These are phyloP conservation scores for Danaus plexippus DNA, from an alignment of 1,140 invertebrate species.

Conservation along the genomic window DNA sequence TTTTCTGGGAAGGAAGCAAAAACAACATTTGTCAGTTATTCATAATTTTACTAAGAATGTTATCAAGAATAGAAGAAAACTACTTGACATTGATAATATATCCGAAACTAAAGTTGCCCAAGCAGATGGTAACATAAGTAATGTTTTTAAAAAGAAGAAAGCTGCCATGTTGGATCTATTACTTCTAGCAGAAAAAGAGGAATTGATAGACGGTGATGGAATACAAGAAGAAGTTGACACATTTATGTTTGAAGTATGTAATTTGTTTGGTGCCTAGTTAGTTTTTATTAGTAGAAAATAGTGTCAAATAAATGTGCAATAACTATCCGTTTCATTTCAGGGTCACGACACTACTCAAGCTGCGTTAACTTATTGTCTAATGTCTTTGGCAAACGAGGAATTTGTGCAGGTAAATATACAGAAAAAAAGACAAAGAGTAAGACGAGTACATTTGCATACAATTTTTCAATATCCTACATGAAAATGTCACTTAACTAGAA, in stretches of 20 bases:
- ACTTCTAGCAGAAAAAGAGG: constrained; percentile 6
- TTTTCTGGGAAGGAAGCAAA: neutral
- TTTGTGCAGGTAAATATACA: constrained; percentile 6
- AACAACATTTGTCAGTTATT: neutral
- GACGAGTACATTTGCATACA: no score
- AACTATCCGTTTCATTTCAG: constrained; percentile 4
- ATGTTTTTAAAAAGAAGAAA: neutral
- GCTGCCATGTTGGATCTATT: constrained; percentile 9
- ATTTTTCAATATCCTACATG: neutral
- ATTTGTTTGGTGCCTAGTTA: no score
- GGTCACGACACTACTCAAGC: constrained; percentile 8
- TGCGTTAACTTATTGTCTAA: constrained; percentile 4
- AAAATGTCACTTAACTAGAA: no score
- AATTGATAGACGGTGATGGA: constrained; percentile 3
- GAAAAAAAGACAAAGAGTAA: neutral
- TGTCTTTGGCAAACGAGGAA: constrained; percentile 12
- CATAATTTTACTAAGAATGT: constrained; percentile 7
- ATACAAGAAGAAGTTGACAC: constrained; percentile 14
- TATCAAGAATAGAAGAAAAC: constrained; percentile 1
- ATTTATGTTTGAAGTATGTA: constrained; percentile 13
- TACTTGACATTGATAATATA: neutral
- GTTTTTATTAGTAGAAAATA: no score
- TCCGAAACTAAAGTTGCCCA: neutral
- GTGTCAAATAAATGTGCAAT: no score
- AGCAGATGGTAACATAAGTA: neutral